Evolutionary conservation across 2,797 vertebrate genomes (phyloP), one percentile per base, ranked within the genome.

Genomic region (Malacoraja senta): DNA sequence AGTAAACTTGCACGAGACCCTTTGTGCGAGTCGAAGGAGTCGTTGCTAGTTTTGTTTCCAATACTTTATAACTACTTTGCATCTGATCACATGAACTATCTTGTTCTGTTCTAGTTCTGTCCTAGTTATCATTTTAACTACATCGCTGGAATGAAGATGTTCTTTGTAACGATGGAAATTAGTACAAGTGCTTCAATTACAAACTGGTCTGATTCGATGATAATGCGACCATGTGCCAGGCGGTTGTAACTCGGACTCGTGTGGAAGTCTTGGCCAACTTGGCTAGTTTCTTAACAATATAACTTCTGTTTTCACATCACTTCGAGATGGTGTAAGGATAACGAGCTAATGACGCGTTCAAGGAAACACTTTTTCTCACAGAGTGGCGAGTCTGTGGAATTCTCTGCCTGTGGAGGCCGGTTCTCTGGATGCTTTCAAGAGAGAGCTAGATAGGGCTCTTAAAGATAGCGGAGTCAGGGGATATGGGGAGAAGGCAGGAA

Each of bases 11-110:
- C 12, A 84, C 8, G 3, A 91, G 65, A 12, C 24, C 88, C 9
- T 38, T n/a, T 74, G 7, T 10, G 35, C 26, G 35, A 8, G 15
- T 4, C 21, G 44, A 84, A 12, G 81, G 24, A 61, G 24, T 10
- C 71, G 13, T 10, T 76, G 72, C 71, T 13, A 58, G 38, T 21
- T 74, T 91, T 92, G 61, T 88, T 74, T 92, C 90, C 90, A 76
- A 92, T 29, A 74, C 38, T 44, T 72, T 78, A 32, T n/a, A 21
- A 19, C 19, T 92, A 76, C 38, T 92, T 92, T 88, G n/a, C 1
- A 65, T 68, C 63, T 35, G 84, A 68, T 88, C 84, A 32, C 61
- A 21, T 21, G 63, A 68, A 35, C 61, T 19, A 35, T 78, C 35
- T 79, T 13, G 77, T 35, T 35, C 38, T 61, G 29, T 29, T 10